Conservation (phyloP, 1,140 invertebrate species). For the Apis cerana region DNA sequence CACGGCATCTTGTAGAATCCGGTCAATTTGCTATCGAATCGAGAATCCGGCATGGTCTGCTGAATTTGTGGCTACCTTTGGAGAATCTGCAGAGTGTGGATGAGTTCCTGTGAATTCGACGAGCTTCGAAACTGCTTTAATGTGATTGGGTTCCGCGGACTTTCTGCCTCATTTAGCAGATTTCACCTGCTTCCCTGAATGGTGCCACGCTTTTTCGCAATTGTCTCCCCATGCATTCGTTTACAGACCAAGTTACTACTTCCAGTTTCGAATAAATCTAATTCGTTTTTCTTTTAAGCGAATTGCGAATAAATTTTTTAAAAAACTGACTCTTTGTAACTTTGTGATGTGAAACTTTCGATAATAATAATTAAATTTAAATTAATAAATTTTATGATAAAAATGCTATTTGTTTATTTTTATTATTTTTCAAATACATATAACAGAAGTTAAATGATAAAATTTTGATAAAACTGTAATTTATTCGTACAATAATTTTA, state of each 20-base stretch:
- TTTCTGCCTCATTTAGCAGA: constrained; percentile 2
- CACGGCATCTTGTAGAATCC: not conserved
- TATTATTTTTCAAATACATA: no score
- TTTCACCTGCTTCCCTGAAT: not conserved
- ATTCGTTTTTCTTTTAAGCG: not conserved
- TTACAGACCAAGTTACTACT: not conserved
- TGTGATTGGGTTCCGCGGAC: not conserved
- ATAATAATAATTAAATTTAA: no score
- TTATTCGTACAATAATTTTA: not conserved
- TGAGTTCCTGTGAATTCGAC: not conserved
- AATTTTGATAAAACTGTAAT: not conserved
- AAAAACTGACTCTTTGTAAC: no score
- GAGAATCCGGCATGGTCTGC: not conserved
- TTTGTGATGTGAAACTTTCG: not conserved
- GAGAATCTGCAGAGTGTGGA: constrained; percentile 7
- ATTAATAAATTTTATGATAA: no score
- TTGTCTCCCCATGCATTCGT: not conserved
- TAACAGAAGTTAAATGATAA: no score
- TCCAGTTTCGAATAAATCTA: not conserved
- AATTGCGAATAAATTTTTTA: not conserved
- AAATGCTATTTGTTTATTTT: no score
- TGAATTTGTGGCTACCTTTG: constrained; percentile 13
- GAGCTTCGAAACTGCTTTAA: constrained; percentile 11
- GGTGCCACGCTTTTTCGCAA: not conserved
- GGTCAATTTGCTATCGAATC: constrained; percentile 1